Evolutionary conservation across 2,113 vertebrate genomes (phyloP), one percentile per base, ranked within the genome.

Genomic region (Lepisosteus oculatus): DNA sequence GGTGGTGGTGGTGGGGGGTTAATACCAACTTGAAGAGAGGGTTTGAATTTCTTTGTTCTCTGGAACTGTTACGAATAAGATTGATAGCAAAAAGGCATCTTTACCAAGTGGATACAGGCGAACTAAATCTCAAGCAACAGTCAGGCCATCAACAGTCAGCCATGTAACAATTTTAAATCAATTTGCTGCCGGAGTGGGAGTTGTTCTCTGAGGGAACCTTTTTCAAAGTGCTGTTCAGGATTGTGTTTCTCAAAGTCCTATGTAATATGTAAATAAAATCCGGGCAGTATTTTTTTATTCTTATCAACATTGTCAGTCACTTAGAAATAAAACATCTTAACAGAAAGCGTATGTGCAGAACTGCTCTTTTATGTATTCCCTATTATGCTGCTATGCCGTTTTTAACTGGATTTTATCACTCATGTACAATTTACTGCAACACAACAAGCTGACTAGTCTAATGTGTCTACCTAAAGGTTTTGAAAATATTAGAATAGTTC

Each of bases 111-210:
- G 57, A 65, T 74, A 67, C 73, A 62, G 70, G 68, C 55, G 56
- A 83, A 84, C 79, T 80, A 81, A 85, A 81, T 85, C 86, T 89
- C 90, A 87, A 86, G 82, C 85, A 85, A 81, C 79, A 85, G 81
- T 51, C 5, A 51, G 47, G 47, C 47, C 47, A 6, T 9, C 47
- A 51, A 51, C 47, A 88, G 89, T 80, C 87, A 86, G 86, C 83
- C 85, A 79, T 88, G 85, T 88, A 88, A 89, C 86, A 85, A 86
- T 90, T 90, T 88, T 82, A 85, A 89, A 92, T 88, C 86, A 88
- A 90, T 90, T 89, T 89, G 85, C 83, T 84, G 84, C 86, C 83
- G 78, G 83, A 84, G 86, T 83, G 85, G 85, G 77, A 86, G 75
- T 72, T 43, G 71, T 77, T 83, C 84, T 72, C 81, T 61, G 44